These are phyloP conservation scores for Megamerina dolium DNA, from an alignment of 2,888 invertebrate species.

Conservation along the genomic window DNA sequence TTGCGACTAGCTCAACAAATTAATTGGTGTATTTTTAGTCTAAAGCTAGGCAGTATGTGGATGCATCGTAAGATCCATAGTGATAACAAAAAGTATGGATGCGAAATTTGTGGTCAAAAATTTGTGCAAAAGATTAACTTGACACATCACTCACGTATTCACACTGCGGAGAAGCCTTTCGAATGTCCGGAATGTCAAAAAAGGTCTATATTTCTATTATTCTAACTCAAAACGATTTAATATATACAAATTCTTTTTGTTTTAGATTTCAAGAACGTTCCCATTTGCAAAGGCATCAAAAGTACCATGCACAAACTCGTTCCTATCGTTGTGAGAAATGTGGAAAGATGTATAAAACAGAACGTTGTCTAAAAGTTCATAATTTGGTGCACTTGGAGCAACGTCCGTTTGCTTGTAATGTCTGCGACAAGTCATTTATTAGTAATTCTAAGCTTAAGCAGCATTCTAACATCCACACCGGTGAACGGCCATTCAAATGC, in stretches of 20 bases:
- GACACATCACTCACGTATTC: slow-evolving; percentile 47
- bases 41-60: slow-evolving; percentile 49
- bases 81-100: slow-evolving; percentile 48
- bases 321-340: slow-evolving; percentile 48
- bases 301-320: slow-evolving; percentile 47
- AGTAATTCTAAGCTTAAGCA: slow-evolving; percentile 57
- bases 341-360: slow-evolving; percentile 53
- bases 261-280: slow-evolving; percentile 46
- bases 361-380: slow-evolving; percentile 55
- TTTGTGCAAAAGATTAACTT: slow-evolving; percentile 50
- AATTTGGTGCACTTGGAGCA: slow-evolving; percentile 53
- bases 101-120: slow-evolving; percentile 49
- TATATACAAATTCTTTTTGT: neutral
- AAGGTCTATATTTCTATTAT: slow-evolving; percentile 20
- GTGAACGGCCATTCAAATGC: slow-evolving; percentile 55
- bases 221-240: neutral
- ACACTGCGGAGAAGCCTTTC: slow-evolving; percentile 46
- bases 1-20: neutral
- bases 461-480: slow-evolving; percentile 57
- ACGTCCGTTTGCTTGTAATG: slow-evolving; percentile 53
- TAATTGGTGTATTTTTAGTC: slow-evolving; percentile 24
- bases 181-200: slow-evolving; percentile 48
- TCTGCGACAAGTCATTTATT: slow-evolving; percentile 56
- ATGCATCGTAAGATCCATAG: slow-evolving; percentile 50
- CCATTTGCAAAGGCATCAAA: slow-evolving; percentile 48